A percentile compares a stretch with the other conserved stretches of the same genome.
Conservation (phyloP, 2,797 vertebrate species). For the Sebastes glaucus region DNA sequence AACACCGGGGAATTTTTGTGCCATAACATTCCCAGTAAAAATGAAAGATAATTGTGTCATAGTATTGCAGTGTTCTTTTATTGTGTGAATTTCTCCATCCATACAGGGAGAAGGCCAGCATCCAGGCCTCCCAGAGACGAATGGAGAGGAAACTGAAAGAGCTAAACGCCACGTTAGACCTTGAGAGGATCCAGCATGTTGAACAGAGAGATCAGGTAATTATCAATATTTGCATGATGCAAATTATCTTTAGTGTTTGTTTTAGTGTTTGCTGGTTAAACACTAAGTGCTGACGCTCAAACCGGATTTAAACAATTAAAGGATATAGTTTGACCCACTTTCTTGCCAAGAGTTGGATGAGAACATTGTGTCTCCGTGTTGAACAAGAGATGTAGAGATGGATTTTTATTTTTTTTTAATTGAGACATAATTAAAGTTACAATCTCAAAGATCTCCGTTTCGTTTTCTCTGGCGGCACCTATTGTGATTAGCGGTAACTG, state of each 20-base stretch:
- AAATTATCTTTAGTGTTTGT: not conserved
- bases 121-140: conserved; percentile 89
- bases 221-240: not conserved
- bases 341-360: not conserved
- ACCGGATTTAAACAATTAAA: not conserved
- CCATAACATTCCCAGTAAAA: not conserved
- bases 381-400: too few relatives aligned
- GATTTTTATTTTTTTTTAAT: too few relatives aligned
- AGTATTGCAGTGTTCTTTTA: not conserved
- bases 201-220: conserved; percentile 94
- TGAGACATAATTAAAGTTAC: too few relatives aligned
- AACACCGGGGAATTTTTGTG: not conserved
- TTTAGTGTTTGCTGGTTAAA: not conserved
- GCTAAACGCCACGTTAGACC: conserved; percentile 90
- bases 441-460: too few relatives aligned
- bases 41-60: too few relatives aligned
- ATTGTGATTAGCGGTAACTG: too few relatives aligned
- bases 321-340: not conserved
- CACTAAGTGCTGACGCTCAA: not conserved
- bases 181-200: conserved; percentile 88
- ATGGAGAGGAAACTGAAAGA: conserved; percentile 93
- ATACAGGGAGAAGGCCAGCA: conserved; percentile 86
- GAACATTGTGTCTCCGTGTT: not conserved
- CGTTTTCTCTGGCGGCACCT: too few relatives aligned
- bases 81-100: not conserved